A percentile compares a stretch with the other conserved stretches of the same genome.
Evolutionary conservation across 2,797 vertebrate genomes (phyloP).

Genomic region (Lithobates pipiens): DNA sequence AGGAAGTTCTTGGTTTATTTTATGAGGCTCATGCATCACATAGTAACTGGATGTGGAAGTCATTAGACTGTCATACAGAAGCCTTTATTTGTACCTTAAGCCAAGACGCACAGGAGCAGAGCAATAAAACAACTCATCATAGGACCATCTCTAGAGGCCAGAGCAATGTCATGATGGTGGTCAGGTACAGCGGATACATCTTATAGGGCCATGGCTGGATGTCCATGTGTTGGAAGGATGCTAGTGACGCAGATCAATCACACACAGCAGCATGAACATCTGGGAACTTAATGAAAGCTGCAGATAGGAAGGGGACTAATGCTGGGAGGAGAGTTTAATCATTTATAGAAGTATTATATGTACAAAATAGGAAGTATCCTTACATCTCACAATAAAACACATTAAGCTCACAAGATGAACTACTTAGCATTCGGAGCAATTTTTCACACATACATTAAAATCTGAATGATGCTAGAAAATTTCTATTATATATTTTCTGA

Average conservation of each 20-base stretch:
- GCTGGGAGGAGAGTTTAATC: neutral
- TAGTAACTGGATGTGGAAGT: too few relatives aligned
- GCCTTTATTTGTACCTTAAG: too few relatives aligned
- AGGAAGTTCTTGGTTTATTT: too few relatives aligned
- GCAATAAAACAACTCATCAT: conserved; percentile 19
- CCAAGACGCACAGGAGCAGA: conserved; percentile 13
- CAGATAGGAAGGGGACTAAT: neutral
- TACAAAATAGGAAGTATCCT: neutral
- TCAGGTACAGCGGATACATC: neutral
- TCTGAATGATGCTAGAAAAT: too few relatives aligned
- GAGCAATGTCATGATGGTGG: neutral
- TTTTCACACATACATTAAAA: too few relatives aligned
- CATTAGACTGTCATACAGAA: too few relatives aligned
- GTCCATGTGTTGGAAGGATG: neutral
- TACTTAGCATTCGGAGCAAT: too few relatives aligned
- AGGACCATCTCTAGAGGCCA: neutral
- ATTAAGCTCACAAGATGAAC: neutral
- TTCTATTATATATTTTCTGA: too few relatives aligned
- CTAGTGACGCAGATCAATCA: conserved; percentile 7
- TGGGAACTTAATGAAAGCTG: neutral
- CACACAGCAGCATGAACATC: neutral
- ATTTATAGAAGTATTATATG: neutral
- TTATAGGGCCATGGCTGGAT: neutral
- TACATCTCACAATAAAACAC: neutral
- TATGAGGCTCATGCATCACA: too few relatives aligned